Evolutionary conservation across 1,140 invertebrate species (phyloP), one percentile per base, ranked within the genome.

Genomic region (Aphis craccivora): DNA sequence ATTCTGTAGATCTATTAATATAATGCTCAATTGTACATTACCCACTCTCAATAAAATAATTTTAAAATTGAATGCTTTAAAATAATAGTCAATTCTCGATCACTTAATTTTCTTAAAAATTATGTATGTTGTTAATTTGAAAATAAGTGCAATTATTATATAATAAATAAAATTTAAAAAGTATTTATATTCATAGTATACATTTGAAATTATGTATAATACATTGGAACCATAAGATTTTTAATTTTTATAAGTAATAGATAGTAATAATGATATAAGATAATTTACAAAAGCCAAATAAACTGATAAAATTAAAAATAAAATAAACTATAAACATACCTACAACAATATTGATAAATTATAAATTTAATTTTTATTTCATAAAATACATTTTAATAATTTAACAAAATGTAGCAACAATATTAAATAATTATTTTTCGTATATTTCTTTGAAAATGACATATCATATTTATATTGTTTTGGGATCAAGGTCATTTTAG

Each of bases 401-500:
- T 40, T 84, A 84, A 84, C 81, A 84, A 84, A 40, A 40, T 84
- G 2, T 84, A 84, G 22, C 25, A 84, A 83, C 37, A 37, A 84
- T 84, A 40, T 83, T 84, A 40, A 37, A 84, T n/a, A 67, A 67
- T 67, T 40, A 2, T 25, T 40, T 37, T 37, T 40, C 22, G 1
- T 8, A 9, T 11, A 84, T 30, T 23, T 43, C 40, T 84, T 43
- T 43, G 9, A 84, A 84, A 43, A 84, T 43, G 23, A 20, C 48
- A 43, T 43, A 25, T 53, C 35, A 53, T 89, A 40, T 35, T 55
- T 25, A 89, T 53, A 53, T 23, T 37, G 48, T 37, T 89, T 88
- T 89, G 53, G 53, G n/a, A 53, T 53, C 84, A 87, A 87, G 84
- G 84, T 87, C 30, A 87, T 87, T 35, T n/a, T n/a, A 84, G 83